Conservation (phyloP, 2,888 invertebrate species). For the Troilus luridus region DNA sequence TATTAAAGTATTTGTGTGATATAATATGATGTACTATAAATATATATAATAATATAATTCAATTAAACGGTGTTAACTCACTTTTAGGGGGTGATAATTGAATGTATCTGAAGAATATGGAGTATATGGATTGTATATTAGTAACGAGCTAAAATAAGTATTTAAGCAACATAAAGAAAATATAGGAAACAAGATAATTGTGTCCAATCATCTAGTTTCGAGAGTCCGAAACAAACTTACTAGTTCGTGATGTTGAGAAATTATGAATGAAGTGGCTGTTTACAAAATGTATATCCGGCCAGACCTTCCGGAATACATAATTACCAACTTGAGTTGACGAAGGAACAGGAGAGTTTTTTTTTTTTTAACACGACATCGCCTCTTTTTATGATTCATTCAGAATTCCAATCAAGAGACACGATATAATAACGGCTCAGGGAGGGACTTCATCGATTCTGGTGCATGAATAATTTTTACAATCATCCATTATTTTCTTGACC, state of each 20-base stretch:
- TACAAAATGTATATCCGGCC: neutral
- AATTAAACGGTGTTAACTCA: too few relatives aligned
- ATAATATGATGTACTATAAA: too few relatives aligned
- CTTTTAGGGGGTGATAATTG: too few relatives aligned
- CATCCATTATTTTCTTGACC: neutral
- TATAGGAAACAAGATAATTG: neutral
- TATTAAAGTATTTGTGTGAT: too few relatives aligned
- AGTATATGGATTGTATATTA: too few relatives aligned
- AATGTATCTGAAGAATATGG: too few relatives aligned
- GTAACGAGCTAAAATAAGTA: too few relatives aligned
- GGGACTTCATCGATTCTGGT: neutral
- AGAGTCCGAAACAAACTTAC: neutral
- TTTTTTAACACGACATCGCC: constrained; percentile 4
- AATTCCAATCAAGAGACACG: neutral
- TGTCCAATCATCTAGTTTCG: neutral
- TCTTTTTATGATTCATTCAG: constrained; percentile 23
- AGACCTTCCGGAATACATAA: constrained; percentile 8
- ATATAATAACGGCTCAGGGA: neutral
- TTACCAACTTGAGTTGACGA: neutral
- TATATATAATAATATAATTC: too few relatives aligned
- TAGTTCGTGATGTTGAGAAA: neutral
- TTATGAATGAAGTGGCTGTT: neutral
- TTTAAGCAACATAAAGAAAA: neutral
- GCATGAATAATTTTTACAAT: neutral
- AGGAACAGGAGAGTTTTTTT: neutral